Percentiles rank a stretch among this genome's conserved stretches.
These are phyloP conservation scores for Medauroidea extradentata DNA, from an alignment of 1,140 invertebrate species.

Conservation along the genomic window DNA sequence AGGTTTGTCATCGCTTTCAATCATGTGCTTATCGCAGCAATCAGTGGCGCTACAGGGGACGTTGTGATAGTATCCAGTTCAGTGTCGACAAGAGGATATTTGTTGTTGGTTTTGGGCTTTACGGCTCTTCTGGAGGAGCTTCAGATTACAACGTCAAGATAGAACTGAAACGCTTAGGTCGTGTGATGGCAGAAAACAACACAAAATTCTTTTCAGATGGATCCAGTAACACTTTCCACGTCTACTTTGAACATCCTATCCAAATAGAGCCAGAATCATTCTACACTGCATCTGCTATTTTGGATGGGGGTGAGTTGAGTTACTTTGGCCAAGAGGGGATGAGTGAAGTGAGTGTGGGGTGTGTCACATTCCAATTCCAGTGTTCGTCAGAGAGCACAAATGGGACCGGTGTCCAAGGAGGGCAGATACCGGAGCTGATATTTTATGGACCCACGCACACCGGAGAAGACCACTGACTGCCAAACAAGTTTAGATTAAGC, in stretches of 20 bases:
- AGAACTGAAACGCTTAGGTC: constrained; percentile 79
- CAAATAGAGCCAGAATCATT: constrained; percentile 82
- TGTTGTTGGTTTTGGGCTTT: constrained; percentile 87
- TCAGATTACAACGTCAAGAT: constrained; percentile 89
- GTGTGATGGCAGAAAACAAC: constrained; percentile 81
- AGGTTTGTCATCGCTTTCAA: constrained; percentile 91
- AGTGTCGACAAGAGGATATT: constrained; percentile 89
- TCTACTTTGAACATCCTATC: constrained; percentile 89
- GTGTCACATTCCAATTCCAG: constrained; percentile 90
- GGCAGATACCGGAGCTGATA: constrained; percentile 90
- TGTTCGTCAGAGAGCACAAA: constrained; percentile 92
- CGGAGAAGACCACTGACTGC: constrained; percentile 17
- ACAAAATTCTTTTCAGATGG: constrained; percentile 92
- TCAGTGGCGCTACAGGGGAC: constrained; percentile 88
- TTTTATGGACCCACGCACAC: constrained; percentile 74
- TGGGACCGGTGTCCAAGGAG: constrained; percentile 89
- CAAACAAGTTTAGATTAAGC: too few species aligned
- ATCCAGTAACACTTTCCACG: constrained; percentile 89
- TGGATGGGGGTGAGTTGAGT: constrained; percentile 86
- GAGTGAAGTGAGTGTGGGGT: constrained; percentile 83
- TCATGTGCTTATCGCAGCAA: constrained; percentile 94
- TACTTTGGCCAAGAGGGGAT: constrained; percentile 95
- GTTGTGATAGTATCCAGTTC: constrained; percentile 91
- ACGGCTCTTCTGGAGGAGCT: constrained; percentile 86
- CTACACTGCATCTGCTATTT: constrained; percentile 84